phyloP scores from a whole-genome alignment of 2,888 invertebrate species.

The Isoperla grammatica region DNA sequence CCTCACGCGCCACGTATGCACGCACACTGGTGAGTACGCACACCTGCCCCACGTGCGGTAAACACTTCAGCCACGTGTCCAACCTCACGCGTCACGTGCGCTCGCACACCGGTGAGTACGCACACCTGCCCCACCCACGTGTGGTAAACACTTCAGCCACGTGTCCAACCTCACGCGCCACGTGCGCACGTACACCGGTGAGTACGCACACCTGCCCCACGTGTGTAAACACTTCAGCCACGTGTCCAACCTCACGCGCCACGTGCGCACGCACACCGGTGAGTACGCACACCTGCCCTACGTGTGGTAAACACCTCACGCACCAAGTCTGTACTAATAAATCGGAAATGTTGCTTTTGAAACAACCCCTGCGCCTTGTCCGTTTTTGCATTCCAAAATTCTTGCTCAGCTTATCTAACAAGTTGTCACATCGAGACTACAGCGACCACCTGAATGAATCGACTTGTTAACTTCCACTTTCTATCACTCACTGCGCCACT shows the following conservation, averaged over 20 bases:
- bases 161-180: slow-evolving; percentile 43
- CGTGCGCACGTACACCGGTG: slow-evolving; percentile 43
- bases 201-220: slow-evolving; percentile 40
- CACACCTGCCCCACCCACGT: slow-evolving; percentile 43
- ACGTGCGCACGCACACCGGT: slow-evolving; percentile 43
- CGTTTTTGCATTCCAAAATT: no score
- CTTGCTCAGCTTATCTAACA: no score
- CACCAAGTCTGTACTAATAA: no score
- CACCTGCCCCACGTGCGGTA: slow-evolving; percentile 43
- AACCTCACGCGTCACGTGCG: slow-evolving; percentile 42
- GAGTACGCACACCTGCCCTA: slow-evolving; percentile 40
- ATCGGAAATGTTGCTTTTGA: no score
- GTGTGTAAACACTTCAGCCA: slow-evolving; percentile 43
- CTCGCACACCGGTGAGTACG: slow-evolving; percentile 41
- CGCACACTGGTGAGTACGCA: slow-evolving; percentile 41
- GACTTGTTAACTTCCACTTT: no score
- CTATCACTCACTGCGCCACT: no score
- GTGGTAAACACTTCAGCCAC: slow-evolving; percentile 43
- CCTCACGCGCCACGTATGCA: slow-evolving; percentile 41
- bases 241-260: slow-evolving; percentile 43
- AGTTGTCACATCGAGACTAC: no score
- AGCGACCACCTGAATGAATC: no score
- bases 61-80: slow-evolving; percentile 44
- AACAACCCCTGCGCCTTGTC: no score
- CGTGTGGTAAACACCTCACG: slow-evolving; percentile 43